Base-by-base conservation (phyloP, 2,888 invertebrate genomes). In the Listrodromus nycthemerus region DNA sequence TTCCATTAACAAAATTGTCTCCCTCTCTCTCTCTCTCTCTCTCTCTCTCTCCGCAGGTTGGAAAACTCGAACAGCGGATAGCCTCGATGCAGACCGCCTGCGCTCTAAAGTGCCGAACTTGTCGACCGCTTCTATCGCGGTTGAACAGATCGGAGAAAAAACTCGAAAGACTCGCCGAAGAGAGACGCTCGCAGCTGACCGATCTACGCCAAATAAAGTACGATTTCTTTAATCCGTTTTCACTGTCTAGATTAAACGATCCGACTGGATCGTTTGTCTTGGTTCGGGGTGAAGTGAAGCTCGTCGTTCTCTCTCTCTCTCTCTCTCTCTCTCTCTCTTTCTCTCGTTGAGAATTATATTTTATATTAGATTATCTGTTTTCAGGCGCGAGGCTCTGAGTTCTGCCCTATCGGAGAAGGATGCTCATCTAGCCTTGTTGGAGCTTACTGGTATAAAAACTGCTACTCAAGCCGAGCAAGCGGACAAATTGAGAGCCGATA, bases 371-470 rank as follows among this genome's bases (percentile, higher is more conserved):
- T n/a, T n/a, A n/a, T n/a, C n/a, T n/a, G n/a, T 67, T 66, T 79
- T 50, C 92, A 98, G 98, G 92, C 96, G 97, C 94, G 97, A 98
- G 93, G 96, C 97, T 73, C 94, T 98, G 85, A 96, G 97, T 93
- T 96, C 96, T 82, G 96, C 97, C 3, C 96, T 98, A 83, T 97
- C 97, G 90, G 98, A 98, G 91, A 98, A 98, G 92, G 98, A 98
- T 93, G 96, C 97, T 13, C 97, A 97, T 93, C 95, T 98, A 89
- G 98, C 97, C 0, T 95, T 97, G 85, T 93, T 98, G 80, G 98
- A 98, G 93, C 95, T 97, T 90, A 95, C 96, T 79, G 96, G 96
- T 10, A 95, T 96, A 71, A 94, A 96, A 87, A 95, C 95, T 75
- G 95, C 95, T 82, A 94, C 92, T 70, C 96, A 96, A 89, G 95